These are phyloP conservation scores for Cynodonichthys magdalenae DNA, from an alignment of 2,797 vertebrate genomes.

Conservation along the genomic window DNA sequence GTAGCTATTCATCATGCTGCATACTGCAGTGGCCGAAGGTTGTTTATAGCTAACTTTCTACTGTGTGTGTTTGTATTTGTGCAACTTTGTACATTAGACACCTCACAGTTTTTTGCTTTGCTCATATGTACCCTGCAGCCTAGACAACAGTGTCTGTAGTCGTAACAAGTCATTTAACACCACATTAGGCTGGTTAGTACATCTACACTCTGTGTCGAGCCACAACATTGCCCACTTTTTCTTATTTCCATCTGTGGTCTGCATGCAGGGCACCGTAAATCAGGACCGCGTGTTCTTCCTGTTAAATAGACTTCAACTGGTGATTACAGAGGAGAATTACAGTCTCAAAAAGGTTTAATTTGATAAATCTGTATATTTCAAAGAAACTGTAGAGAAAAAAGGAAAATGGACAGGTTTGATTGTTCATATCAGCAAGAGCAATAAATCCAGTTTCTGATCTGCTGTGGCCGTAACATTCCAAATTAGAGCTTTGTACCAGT, in stretches of 20 bases:
- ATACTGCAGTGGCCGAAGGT: constrained; percentile 67
- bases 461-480: constrained; percentile 15
- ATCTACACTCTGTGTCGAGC: constrained; percentile 12
- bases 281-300: constrained; percentile 26
- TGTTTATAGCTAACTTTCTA: constrained; percentile 58
- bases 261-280: constrained; percentile 11
- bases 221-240: constrained; percentile 19
- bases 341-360: constrained; percentile 33
- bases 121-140: constrained; percentile 24
- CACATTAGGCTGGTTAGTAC: constrained; percentile 33
- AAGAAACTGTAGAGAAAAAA: constrained; percentile 20
- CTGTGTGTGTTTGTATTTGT: constrained; percentile 27
- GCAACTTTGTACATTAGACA: constrained; percentile 30
- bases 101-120: constrained; percentile 19
- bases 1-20: constrained; percentile 74
- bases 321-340: constrained; percentile 25
- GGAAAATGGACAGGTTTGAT: constrained; percentile 18
- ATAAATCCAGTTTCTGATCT: constrained; percentile 27
- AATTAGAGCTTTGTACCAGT: constrained; percentile 4
- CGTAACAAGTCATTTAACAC: constrained; percentile 46
- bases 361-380: constrained; percentile 40
- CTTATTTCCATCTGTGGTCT: constrained; percentile 21
- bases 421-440: constrained; percentile 12
- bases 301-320: constrained; percentile 27
- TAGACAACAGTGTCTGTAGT: constrained; percentile 21